phyloP scores from a whole-genome alignment of 2,888 invertebrate genomes.

The Papilio demoleus region DNA sequence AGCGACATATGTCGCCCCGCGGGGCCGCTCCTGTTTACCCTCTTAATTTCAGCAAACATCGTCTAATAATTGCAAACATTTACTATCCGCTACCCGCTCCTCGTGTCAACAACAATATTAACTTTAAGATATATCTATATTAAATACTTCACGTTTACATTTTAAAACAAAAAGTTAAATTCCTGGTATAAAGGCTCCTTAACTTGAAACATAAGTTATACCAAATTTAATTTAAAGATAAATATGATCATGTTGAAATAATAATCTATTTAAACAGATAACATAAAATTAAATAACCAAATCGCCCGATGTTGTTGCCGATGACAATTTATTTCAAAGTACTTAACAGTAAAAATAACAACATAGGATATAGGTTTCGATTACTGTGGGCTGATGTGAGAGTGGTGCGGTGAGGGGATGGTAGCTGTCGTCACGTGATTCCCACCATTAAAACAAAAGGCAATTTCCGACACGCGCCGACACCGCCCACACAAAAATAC shows the following conservation, averaged over 20 bases:
- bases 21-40: conserved; percentile 48
- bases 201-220: too few relatives aligned
- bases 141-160: not conserved
- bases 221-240: too few relatives aligned
- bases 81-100: conserved; percentile 36
- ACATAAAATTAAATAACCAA: too few relatives aligned
- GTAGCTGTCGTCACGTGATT: conserved; percentile 29
- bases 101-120: not conserved
- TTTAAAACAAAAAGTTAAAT: not conserved
- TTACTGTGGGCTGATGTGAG: too few relatives aligned
- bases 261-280: too few relatives aligned
- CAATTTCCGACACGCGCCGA: conserved; percentile 47
- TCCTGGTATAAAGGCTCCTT: not conserved
- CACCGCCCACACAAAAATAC: not conserved
- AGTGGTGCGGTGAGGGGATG: not conserved
- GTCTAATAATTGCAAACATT: conserved; percentile 50
- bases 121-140: not conserved
- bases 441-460: conserved; percentile 46
- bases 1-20: conserved; percentile 47
- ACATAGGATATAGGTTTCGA: too few relatives aligned
- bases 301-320: too few relatives aligned
- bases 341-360: too few relatives aligned
- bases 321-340: too few relatives aligned
- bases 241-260: too few relatives aligned
- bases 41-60: conserved; percentile 55